Conservation (phyloP, 2,888 invertebrate genomes). For the Pollenia amentaria region DNA sequence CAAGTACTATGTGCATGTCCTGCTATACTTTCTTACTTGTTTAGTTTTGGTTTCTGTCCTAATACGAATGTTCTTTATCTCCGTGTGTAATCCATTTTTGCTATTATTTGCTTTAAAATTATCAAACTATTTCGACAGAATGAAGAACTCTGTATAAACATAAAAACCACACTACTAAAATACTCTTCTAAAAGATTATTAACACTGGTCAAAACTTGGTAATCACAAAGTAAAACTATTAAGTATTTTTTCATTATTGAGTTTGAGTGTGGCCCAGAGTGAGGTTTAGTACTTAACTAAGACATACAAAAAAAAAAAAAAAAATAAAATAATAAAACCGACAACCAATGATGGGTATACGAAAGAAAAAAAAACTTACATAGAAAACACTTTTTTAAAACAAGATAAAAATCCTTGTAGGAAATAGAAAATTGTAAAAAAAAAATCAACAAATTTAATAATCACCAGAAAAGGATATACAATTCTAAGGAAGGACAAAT, state of each 20-base stretch:
- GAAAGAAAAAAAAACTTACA: neutral
- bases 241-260: constrained; percentile 2
- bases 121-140: constrained; percentile 58
- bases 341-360: constrained; percentile 5
- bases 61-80: neutral
- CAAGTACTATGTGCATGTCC: no score
- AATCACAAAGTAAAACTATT: constrained; percentile 57
- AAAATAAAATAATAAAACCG: neutral
- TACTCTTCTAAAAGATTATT: constrained; percentile 54
- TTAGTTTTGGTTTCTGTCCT: neutral
- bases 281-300: constrained; percentile 46
- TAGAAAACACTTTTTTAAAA: constrained; percentile 10
- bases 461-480: constrained; percentile 22
- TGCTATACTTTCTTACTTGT: neutral
- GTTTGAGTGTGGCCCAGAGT: constrained; percentile 38
- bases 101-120: neutral
- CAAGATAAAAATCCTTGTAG: constrained; percentile 28
- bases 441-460: constrained; percentile 21
- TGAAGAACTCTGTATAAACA: neutral
- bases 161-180: constrained; percentile 61
- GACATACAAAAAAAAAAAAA: neutral
- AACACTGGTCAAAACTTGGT: constrained; percentile 65
- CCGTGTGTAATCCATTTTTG: neutral
- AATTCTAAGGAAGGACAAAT: constrained; percentile 20
- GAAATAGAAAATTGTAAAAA: constrained; percentile 15